phyloP scores from a whole-genome alignment of 2,113 vertebrate genomes.

The Sapayoa aenigma region DNA sequence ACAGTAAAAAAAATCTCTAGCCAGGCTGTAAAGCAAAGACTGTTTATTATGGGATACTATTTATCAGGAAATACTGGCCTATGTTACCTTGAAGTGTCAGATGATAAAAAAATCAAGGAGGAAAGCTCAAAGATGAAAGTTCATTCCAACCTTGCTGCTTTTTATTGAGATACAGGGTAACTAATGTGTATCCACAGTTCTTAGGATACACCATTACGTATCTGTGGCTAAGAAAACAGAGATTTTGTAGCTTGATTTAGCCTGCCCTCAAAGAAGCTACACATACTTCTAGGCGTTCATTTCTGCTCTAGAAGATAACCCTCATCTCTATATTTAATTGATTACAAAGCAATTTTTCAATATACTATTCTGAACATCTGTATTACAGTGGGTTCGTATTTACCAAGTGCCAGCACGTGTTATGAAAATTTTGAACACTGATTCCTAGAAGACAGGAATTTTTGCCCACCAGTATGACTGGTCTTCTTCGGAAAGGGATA shows the following conservation, averaged over 20 bases:
- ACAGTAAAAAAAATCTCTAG: neutral
- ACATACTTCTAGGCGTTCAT: neutral
- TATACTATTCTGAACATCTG: neutral
- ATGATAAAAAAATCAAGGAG: neutral
- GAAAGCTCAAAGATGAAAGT: neutral
- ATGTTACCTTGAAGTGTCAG: neutral
- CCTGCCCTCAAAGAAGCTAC: neutral
- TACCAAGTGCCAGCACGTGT: neutral
- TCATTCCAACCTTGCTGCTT: neutral
- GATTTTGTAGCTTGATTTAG: neutral
- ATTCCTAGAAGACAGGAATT: neutral
- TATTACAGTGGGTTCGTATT: neutral
- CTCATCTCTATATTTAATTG: neutral
- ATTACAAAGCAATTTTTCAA: neutral
- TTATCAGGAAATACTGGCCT: neutral
- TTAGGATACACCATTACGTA: rapidly evolving
- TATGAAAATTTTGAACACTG: neutral
- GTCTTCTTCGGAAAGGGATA: neutral
- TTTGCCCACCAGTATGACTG: neutral
- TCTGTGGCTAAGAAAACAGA: neutral
- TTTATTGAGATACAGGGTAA: neutral
- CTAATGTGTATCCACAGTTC: neutral
- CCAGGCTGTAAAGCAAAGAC: neutral
- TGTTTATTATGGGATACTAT: neutral
- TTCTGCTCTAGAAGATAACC: neutral